These are phyloP conservation scores for Hyaena hyaena DNA, from an alignment of 2,113 vertebrate genomes.

Conservation along the genomic window DNA sequence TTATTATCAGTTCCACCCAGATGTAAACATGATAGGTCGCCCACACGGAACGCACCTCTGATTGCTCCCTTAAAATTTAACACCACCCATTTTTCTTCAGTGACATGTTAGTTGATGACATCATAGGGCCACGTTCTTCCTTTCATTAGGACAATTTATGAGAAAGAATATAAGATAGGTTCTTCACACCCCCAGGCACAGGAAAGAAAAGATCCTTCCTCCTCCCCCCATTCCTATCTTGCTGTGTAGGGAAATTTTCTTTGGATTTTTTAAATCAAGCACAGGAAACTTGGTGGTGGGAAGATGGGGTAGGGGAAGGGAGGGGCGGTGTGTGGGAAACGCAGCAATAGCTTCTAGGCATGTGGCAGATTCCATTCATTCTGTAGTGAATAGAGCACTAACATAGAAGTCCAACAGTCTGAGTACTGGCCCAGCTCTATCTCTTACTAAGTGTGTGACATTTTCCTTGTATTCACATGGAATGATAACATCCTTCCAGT, in stretches of 20 bases:
- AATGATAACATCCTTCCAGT: not conserved
- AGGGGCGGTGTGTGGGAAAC: not conserved
- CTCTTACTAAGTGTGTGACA: not conserved
- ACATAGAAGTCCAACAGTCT: not conserved
- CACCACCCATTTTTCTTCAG: not conserved
- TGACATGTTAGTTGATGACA: not conserved
- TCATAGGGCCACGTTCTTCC: not conserved
- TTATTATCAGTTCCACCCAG: not conserved
- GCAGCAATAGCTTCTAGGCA: not conserved
- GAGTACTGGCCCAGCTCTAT: not conserved
- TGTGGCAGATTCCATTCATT: not conserved
- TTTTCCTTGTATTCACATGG: conserved; percentile 5
- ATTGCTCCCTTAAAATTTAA: not conserved
- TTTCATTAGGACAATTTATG: not conserved
- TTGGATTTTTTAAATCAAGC: not conserved
- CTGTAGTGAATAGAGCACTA: not conserved
- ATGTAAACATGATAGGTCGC: not conserved
- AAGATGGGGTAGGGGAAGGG: not conserved
- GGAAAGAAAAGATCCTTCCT: not conserved
- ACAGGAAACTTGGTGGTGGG: not conserved
- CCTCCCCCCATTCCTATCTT: not conserved
- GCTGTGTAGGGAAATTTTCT: not conserved
- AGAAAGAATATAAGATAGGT: not conserved
- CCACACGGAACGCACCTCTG: not conserved
- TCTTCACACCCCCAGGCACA: not conserved